Base-by-base conservation (phyloP, 1,140 invertebrate genomes). In the Charaxes varanes region DNA sequence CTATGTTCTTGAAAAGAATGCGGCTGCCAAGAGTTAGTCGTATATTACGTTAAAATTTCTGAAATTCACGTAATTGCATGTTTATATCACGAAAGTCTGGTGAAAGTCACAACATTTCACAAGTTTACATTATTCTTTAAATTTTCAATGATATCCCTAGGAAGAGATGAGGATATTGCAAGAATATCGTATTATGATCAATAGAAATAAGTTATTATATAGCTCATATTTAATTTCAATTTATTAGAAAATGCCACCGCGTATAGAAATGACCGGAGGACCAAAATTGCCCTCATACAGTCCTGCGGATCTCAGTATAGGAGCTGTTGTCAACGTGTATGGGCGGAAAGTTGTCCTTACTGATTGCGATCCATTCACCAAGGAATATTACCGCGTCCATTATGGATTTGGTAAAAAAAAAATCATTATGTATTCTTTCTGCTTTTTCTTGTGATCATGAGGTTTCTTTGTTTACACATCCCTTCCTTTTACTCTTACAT, bases 361-460 rank as follows among this genome's bases (percentile, higher is more conserved):
- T 0, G 91, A 96, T 66, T 93, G 94, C 50, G 96, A 98, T 81
- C 84, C 87, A 8, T 96, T 93, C 57, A 98, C 95, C 0, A 94
- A 92, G 67, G 89, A 93, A 23, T 97, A 94, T 83, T 97, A 96
- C 71, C 88, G 90, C 49, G 88, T 88, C 17, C 88, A 86, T 8
- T 85, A 84, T 49, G 84, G 84, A 8, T 71, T 85, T 44, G 82
- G 84, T 85, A 55, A 46, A 56, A 49, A 2, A 13, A 6, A 3
- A 18, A 18, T n/a, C 28, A 5, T 7, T 16, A 18, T 5, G 11
- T 13, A 27, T 12, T 18, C n/a, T n/a, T n/a, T n/a, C n/a, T n/a
- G n/a, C n/a, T n/a, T n/a, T n/a, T n/a, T n/a, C n/a, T n/a, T n/a
- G n/a, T n/a, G n/a, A n/a, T n/a, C n/a, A n/a, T n/a, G n/a, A n/a